These are phyloP conservation scores for Epiblema foenella DNA, from an alignment of 2,888 invertebrate genomes.

Conservation along the genomic window DNA sequence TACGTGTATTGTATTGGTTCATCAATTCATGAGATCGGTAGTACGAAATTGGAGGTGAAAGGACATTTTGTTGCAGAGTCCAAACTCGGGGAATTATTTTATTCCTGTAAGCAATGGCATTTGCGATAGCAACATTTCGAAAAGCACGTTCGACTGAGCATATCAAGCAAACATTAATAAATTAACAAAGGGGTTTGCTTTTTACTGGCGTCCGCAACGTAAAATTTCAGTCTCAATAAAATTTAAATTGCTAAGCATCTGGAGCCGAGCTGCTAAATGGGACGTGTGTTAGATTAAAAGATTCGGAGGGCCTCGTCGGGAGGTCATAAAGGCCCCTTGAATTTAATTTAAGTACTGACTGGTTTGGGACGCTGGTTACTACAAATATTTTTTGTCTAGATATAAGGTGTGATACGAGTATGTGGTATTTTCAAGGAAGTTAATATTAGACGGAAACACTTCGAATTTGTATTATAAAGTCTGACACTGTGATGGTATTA, in stretches of 20 bases:
- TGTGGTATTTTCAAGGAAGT: too few species aligned
- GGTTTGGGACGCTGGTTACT: conserved; percentile 17
- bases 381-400: conserved; percentile 5
- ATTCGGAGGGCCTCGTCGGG: conserved; percentile 51
- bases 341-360: conserved; percentile 57
- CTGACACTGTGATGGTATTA: too few species aligned
- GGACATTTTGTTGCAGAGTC: not conserved
- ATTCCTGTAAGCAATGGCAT: not conserved
- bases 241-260: conserved; percentile 54
- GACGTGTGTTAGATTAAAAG: conserved; percentile 69
- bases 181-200: conserved; percentile 29
- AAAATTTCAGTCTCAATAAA: conserved; percentile 41
- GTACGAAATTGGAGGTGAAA: not conserved
- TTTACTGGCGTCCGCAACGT: conserved; percentile 26
- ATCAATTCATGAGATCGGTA: not conserved
- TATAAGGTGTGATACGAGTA: too few species aligned
- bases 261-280: conserved; percentile 62
- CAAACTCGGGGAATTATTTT: not conserved
- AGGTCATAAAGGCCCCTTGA: conserved; percentile 68
- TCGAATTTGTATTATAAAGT: too few species aligned
- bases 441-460: too few species aligned
- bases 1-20: too few species aligned
- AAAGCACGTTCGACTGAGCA: conserved; percentile 14
- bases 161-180: conserved; percentile 15
- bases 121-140: conserved; percentile 2